Evolutionary conservation across 53 echinoderm and acorn worm genomes (phyloP).

Genomic region (Glandiceps talaboti): DNA sequence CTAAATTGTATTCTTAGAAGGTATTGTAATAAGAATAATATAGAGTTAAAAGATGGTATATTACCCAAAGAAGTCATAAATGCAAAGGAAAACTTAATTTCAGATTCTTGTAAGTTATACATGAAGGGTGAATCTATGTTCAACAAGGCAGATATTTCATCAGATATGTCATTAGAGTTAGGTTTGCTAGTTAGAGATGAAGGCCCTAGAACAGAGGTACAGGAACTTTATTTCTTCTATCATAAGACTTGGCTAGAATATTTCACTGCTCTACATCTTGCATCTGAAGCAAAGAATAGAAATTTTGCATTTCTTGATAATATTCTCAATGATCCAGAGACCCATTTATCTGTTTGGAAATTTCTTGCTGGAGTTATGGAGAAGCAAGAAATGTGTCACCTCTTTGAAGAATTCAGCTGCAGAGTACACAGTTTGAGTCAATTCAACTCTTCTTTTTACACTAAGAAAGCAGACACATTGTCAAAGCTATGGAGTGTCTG

Average conservation of each 20-base stretch:
- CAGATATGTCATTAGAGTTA: not conserved
- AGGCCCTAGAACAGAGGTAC: not conserved
- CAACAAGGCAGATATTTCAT: not conserved
- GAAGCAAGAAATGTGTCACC: too few relatives aligned
- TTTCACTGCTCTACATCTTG: not conserved
- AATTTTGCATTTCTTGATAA: too few relatives aligned
- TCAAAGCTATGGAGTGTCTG: too few relatives aligned
- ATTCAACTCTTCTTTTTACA: too few relatives aligned
- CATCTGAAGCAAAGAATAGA: not conserved
- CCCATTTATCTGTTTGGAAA: too few relatives aligned
- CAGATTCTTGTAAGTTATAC: not conserved
- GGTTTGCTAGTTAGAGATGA: not conserved
- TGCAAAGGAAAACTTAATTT: not conserved
- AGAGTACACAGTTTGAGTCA: too few relatives aligned
- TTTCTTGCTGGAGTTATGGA: too few relatives aligned
- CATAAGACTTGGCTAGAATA: not conserved
- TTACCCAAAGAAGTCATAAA: not conserved
- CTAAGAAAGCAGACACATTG: too few relatives aligned
- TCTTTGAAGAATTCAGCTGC: too few relatives aligned
- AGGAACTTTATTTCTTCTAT: not conserved
- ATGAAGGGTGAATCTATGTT: not conserved
- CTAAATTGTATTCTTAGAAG: not conserved
- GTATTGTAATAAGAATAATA: not conserved
- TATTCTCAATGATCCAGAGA: too few relatives aligned
- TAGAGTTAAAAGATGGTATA: not conserved